Conservation (phyloP, 2,113 vertebrate species). For the Ariopsis seemanni region DNA sequence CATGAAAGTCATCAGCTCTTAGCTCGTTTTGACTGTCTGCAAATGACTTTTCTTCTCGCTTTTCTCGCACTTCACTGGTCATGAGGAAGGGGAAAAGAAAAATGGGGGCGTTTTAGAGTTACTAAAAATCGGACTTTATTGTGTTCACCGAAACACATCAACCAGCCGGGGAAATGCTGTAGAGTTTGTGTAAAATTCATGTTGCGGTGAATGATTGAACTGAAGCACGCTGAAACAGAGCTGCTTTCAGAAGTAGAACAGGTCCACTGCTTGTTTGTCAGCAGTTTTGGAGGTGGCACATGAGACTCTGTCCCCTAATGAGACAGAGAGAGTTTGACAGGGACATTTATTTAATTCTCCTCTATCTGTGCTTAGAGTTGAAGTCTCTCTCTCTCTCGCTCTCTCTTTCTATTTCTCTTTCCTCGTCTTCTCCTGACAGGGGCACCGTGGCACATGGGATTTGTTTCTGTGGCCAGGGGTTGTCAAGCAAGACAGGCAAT, state of each 20-base stretch:
- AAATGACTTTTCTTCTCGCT: constrained; percentile 27
- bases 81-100: not conserved
- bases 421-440: constrained; percentile 63
- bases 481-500: constrained; percentile 96
- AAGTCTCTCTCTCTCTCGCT: constrained; percentile 46
- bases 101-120: not conserved
- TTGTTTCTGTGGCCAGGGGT: constrained; percentile 85
- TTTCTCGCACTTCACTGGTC: constrained; percentile 17
- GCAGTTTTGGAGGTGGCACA: constrained; percentile 83
- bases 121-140: constrained; percentile 30
- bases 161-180: constrained; percentile 1
- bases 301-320: constrained; percentile 77
- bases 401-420: constrained; percentile 59
- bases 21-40: constrained; percentile 30
- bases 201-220: constrained; percentile 41
- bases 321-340: constrained; percentile 85
- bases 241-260: constrained; percentile 39
- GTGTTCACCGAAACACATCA: constrained; percentile 36
- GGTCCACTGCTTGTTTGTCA: constrained; percentile 76
- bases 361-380: constrained; percentile 15
- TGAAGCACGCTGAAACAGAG: constrained; percentile 11
- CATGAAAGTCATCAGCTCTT: constrained; percentile 58
- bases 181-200: constrained; percentile 38
- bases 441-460: constrained; percentile 90
- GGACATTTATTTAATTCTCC: constrained; percentile 79